Evolutionary conservation across 2,888 invertebrate species (phyloP), one percentile per base, ranked within the genome.

Genomic region (Amphipyra berbera): DNA sequence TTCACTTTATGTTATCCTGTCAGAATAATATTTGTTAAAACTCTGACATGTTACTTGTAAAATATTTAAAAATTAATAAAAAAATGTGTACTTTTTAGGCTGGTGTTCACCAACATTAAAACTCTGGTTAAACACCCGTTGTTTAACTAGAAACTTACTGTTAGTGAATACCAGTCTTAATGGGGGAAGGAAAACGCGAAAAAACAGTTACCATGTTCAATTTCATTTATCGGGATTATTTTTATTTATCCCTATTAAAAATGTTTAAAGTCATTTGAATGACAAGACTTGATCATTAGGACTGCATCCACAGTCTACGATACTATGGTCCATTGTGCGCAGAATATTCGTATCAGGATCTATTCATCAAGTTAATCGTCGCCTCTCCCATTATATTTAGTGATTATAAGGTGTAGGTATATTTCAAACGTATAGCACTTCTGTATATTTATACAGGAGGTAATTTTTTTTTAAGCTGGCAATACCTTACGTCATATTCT

Each of bases 21-120:
- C 70, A 48, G 70, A 62, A 62, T 61, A 40, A 61, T 67, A 70
- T 70, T 72, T 70, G 50, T 70, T 70, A 46, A 14, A 61, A 71
- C 60, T 49, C 69, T 69, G 72, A 55, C 71, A 38, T 37, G 41
- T 50, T 46, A 15, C 35, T 55, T 56, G 55, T 71, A 27, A 38
- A 55, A 41, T 56, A 47, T 47, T 41, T 38, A 55, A 45, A 30
- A 42, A 67, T 4, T 21, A 10, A 9, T 46, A 8, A 58, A 21
- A 30, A 71, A 55, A 55, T 41, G 45, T 56, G 6, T 50, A 45
- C 33, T 41, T 45, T 59, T 57, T 21, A 21, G 21, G 21, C 21
- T 21, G 21, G 3, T 21, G 21, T 21, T 21, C 21, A 2, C 3
- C 21, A 21, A 3, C 21, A 21, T 21, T 21, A 21, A 21, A 2